Conservation (phyloP, 2,113 vertebrate genomes). For the Thunnus maccoyii region DNA sequence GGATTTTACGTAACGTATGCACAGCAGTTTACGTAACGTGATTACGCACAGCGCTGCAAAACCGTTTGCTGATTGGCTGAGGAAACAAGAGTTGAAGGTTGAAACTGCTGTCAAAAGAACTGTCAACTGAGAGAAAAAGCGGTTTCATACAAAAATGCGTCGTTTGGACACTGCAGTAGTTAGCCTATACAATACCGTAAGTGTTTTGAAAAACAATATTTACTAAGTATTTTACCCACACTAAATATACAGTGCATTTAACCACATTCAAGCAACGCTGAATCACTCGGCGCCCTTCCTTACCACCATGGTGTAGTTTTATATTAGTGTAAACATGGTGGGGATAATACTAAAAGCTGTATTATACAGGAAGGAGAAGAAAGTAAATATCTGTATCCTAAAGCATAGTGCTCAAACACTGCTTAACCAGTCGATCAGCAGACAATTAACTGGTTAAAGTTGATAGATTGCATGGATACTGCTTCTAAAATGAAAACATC, state of each 20-base stretch:
- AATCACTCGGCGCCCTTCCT: background rate
- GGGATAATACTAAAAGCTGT: background rate
- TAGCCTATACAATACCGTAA: conserved; percentile 35
- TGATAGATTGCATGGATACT: too few species aligned
- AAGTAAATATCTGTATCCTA: background rate
- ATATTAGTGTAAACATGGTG: background rate
- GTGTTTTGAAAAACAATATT: conserved; percentile 4
- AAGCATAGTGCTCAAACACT: background rate
- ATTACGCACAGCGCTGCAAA: background rate
- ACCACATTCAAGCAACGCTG: too few species aligned
- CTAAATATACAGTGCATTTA: background rate
- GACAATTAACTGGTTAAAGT: too few species aligned
- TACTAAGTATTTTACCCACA: background rate
- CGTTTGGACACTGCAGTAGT: conserved; percentile 29
- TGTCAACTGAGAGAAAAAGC: conserved; percentile 9
- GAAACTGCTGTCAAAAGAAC: background rate
- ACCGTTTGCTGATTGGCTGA: conserved; percentile 64
- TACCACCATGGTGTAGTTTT: background rate
- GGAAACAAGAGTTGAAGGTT: conserved; percentile 9
- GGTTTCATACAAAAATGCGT: background rate
- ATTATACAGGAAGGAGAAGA: background rate
- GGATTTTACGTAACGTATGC: conserved; percentile 62
- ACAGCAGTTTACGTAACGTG: conserved; percentile 14
- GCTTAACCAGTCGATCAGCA: too few species aligned
- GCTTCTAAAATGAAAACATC: too few species aligned